Evolutionary conservation across 2,113 vertebrate genomes (phyloP), one percentile per base, ranked within the genome.

Genomic region (Phaethornis superciliosus): DNA sequence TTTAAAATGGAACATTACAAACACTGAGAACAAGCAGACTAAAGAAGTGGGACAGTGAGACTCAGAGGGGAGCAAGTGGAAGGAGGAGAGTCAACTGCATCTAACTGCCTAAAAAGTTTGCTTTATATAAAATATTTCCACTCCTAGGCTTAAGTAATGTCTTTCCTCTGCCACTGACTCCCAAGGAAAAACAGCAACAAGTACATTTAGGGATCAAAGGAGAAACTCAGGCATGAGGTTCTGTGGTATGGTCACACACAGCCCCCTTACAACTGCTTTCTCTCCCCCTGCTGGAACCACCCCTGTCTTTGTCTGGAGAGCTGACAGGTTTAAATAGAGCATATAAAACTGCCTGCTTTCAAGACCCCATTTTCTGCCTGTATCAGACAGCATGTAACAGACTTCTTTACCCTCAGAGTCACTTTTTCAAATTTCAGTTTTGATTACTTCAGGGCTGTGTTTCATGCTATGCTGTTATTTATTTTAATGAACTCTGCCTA

Each of bases 401-500:
- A 54, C n/a, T 59, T 81, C 63, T 55, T 77, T 62, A 69, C 40
- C 59, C 64, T 88, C 81, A 71, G 64, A 88, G 33, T 40, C 69
- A 86, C 86, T 95, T 93, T 30, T 85, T 52, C 89, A 93, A 30
- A 93, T 62, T 94, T 88, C 91, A 79, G 78, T 89, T 95, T 90
- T 90, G 93, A 93, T 95, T 93, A 87, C 67, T 87, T 80, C 70
- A 77, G 92, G 86, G 63, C 79, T 93, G 35, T 89, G 78, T 87
- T 93, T 94, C 90, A 69, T 0, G 4, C 55, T 76, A 37, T 33
- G 70, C 74, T 96, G 94, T 88, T 95, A 89, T 90, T 93, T 94
- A 79, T 95, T 94, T 95, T 89, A 95, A 94, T 93, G 93, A 96
- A 95, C 88, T 90, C 59, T 85, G 85, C 74, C 82, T 90, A 69